Evolutionary conservation across 2,888 invertebrate genomes (phyloP).

Genomic region (Latheticus oryzae): DNA sequence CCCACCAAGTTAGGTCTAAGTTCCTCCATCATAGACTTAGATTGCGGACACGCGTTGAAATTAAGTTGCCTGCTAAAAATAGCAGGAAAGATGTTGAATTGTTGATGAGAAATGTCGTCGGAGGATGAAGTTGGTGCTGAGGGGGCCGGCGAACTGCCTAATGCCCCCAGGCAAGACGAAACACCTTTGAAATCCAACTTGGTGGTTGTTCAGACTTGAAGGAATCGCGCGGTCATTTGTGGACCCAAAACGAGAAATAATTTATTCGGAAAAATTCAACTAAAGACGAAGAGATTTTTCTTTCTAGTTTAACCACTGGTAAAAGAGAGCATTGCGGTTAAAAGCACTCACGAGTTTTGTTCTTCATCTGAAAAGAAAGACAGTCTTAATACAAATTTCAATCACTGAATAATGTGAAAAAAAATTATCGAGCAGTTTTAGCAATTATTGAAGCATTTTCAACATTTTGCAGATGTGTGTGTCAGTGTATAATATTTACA

Average conservation of each 20-base stretch:
- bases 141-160: conserved; percentile 71
- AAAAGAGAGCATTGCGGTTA: not conserved
- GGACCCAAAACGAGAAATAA: conserved; percentile 7
- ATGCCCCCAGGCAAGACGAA: conserved; percentile 74
- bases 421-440: not conserved
- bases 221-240: conserved; percentile 43
- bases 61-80: conserved; percentile 91
- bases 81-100: conserved; percentile 92
- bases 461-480: not conserved
- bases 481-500: conserved; percentile 5
- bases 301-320: too few relatives aligned
- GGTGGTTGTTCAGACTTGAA: conserved; percentile 66
- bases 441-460: not conserved
- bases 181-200: conserved; percentile 88
- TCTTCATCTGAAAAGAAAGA: conserved; percentile 2
- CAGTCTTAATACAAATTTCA: not conserved
- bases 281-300: not conserved
- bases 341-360: conserved; percentile 1
- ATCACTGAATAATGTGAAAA: not conserved
- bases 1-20: conserved; percentile 84
- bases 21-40: conserved; percentile 85
- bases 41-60: conserved; percentile 78
- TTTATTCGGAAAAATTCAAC: conserved; percentile 3
- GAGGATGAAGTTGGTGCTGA: conserved; percentile 59
- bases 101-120: conserved; percentile 76